Conservation (phyloP, 2,797 vertebrate species). For the Petrocephalus schoutedeni region DNA sequence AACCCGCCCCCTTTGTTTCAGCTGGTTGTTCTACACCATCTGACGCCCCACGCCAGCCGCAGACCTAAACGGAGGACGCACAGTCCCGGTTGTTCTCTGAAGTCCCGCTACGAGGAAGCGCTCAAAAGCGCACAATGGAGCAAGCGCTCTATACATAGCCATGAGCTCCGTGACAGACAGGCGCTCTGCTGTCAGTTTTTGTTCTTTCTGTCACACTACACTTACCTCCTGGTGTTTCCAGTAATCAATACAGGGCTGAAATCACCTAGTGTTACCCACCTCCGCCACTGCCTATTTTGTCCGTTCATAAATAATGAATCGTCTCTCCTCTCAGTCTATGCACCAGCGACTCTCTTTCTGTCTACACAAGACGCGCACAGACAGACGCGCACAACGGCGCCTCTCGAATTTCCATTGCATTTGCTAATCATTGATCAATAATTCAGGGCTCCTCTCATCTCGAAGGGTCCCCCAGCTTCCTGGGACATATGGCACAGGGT, state of each 20-base stretch:
- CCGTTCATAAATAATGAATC: conserved; percentile 95
- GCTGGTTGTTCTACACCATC: not conserved
- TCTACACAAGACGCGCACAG: conserved; percentile 39
- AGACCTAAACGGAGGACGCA: not conserved
- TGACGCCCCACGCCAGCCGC: not conserved
- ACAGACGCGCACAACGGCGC: conserved; percentile 60
- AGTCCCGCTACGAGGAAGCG: conserved; percentile 25
- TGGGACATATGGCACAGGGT: conserved; percentile 80
- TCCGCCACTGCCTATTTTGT: conserved; percentile 94
- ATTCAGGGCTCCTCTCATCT: conserved; percentile 83
- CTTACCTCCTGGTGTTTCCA: conserved; percentile 90
- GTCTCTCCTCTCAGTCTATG: conserved; percentile 45
- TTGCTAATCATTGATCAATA: conserved; percentile 99
- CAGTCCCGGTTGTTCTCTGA: not conserved
- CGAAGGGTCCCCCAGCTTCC: conserved; percentile 80
- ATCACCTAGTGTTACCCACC: conserved; percentile 88
- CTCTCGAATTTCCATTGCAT: conserved; percentile 97
- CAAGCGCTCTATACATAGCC: conserved; percentile 57
- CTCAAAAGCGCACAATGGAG: conserved; percentile 59
- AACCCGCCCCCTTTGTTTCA: not conserved
- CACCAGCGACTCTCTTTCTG: conserved; percentile 51
- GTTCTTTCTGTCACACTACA: conserved; percentile 81
- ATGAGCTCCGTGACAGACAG: conserved; percentile 60
- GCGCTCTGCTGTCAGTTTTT: conserved; percentile 68
- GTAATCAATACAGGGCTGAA: conserved; percentile 97